phyloP scores from a whole-genome alignment of 2,113 vertebrate species.

The Ceyx cyanopectus region DNA sequence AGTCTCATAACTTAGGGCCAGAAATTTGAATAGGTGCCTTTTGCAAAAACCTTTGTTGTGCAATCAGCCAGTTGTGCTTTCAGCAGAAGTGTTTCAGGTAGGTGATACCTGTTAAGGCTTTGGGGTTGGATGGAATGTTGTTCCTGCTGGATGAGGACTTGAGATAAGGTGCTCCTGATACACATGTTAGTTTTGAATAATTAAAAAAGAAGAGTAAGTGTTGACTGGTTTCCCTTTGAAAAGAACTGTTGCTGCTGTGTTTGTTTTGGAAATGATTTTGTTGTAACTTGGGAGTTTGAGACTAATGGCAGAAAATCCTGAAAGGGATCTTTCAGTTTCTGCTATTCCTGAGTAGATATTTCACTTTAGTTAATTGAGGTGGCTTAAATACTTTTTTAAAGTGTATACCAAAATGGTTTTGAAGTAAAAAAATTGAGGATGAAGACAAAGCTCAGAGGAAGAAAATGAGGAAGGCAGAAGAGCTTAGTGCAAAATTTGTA shows the following conservation, averaged over 20 bases:
- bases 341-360: neutral
- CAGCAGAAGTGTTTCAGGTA: neutral
- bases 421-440: neutral
- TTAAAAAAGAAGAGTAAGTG: neutral
- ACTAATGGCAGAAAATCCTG: neutral
- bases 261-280: neutral
- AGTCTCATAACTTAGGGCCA: neutral
- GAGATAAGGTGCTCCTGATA: neutral
- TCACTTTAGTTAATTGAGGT: neutral
- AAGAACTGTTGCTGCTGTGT: neutral
- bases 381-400: neutral
- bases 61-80: neutral
- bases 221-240: neutral
- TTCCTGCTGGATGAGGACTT: neutral
- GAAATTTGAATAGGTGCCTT: neutral
- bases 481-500: neutral
- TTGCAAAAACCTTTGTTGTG: neutral
- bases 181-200: neutral
- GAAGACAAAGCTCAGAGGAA: neutral
- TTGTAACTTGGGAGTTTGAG: neutral
- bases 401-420: neutral
- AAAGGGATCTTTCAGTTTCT: neutral
- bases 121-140: neutral
- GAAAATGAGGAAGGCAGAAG: neutral
- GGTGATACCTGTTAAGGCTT: neutral